Conservation (phyloP, 2,113 vertebrate species). For the Anoura caudifer region DNA sequence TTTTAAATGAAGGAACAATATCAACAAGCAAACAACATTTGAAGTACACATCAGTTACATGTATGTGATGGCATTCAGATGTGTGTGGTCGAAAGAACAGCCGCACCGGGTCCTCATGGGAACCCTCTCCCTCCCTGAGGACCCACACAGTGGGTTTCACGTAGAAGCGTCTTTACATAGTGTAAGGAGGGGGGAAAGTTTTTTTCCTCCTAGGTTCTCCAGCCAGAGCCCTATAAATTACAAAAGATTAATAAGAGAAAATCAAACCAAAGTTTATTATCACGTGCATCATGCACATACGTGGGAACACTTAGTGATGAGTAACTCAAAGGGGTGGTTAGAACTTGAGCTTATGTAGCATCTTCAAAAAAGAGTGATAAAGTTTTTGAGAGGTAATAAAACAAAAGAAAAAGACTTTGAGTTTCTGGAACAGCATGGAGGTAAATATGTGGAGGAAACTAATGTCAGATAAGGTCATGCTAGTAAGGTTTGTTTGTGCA, state of each 20-base stretch:
- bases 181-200: no score
- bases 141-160: background rate
- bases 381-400: background rate
- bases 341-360: background rate
- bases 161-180: background rate
- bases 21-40: background rate
- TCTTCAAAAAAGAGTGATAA: background rate
- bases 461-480: background rate
- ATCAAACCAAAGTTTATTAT: background rate
- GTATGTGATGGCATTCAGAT: background rate
- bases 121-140: background rate
- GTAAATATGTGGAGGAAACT: background rate
- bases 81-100: background rate
- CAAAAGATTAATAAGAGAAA: background rate
- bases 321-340: background rate
- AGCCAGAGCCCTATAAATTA: background rate
- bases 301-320: background rate
- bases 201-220: background rate
- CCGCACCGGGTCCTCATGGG: no score
- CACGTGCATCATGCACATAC: background rate
- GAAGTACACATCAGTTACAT: background rate
- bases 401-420: background rate
- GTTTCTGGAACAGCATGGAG: background rate
- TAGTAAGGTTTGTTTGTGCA: background rate
- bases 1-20: background rate